phyloP scores from a whole-genome alignment of 2,797 vertebrate genomes.

The Phylloscopus collybita region DNA sequence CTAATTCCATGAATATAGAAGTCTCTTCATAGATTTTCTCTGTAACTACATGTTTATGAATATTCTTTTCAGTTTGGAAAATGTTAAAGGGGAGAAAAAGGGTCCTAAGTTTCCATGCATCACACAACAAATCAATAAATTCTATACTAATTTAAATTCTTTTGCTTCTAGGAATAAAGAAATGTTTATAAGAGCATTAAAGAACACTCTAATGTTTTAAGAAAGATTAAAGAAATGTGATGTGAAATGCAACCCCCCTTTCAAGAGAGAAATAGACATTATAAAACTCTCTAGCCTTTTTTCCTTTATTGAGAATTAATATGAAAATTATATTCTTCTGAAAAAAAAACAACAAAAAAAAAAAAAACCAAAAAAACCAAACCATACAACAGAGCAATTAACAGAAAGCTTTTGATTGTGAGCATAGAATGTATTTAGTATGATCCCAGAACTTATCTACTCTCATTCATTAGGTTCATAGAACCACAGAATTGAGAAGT shows the following conservation, averaged over 20 bases:
- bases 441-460: constrained; percentile 7
- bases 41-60: neutral
- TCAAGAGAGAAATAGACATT: neutral
- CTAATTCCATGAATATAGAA: neutral
- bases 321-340: neutral
- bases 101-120: neutral
- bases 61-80: neutral
- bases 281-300: neutral
- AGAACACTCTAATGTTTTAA: neutral
- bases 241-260: neutral
- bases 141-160: neutral
- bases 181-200: neutral
- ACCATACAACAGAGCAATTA: neutral
- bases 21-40: neutral
- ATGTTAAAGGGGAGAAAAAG: neutral
- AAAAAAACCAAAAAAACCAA: too few species aligned
- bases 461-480: neutral
- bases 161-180: neutral
- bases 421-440: neutral
- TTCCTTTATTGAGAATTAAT: neutral
- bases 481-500: neutral
- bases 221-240: neutral
- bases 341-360: neutral
- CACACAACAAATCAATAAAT: neutral
- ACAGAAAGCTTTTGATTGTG: constrained; percentile 17